Percentiles rank a stretch among this genome's conserved stretches.
Conservation (phyloP, 2,888 invertebrate species). For the Blera fallax region DNA sequence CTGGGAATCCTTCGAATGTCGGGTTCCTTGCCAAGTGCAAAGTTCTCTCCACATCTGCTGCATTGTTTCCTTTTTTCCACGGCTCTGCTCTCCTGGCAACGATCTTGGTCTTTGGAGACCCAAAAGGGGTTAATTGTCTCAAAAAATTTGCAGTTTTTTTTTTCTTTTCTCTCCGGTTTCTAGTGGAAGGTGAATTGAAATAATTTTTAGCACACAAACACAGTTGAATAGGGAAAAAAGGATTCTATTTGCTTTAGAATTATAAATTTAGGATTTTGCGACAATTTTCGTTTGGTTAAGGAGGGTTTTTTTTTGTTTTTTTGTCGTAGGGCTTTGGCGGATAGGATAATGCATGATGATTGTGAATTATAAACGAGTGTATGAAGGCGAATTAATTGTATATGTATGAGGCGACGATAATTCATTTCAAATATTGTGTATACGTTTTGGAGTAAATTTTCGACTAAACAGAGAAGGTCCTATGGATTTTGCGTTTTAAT, state of each 20-base stretch:
- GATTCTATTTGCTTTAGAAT: slow-evolving; percentile 71
- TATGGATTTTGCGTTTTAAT: slow-evolving; percentile 40
- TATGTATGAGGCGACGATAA: slow-evolving; percentile 35
- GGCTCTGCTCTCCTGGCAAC: slow-evolving; percentile 18
- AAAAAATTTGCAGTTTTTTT: slow-evolving; percentile 30
- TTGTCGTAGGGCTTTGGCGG: not conserved
- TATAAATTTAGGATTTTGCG: slow-evolving; percentile 73
- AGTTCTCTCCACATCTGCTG: slow-evolving; percentile 18
- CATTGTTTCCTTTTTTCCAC: slow-evolving; percentile 22
- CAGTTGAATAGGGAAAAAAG: slow-evolving; percentile 40
- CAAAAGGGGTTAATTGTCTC: slow-evolving; percentile 70
- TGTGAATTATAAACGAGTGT: slow-evolving; percentile 34
- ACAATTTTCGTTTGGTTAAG: slow-evolving; percentile 64
- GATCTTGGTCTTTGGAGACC: slow-evolving; percentile 54
- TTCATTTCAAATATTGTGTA: slow-evolving; percentile 5
- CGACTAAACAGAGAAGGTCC: not conserved
- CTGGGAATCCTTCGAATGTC: slow-evolving; percentile 69
- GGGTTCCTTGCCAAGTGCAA: slow-evolving; percentile 35
- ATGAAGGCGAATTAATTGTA: slow-evolving; percentile 27
- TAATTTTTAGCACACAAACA: slow-evolving; percentile 40
- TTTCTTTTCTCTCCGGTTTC: slow-evolving; percentile 1
- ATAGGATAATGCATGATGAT: slow-evolving; percentile 51
- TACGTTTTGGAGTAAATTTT: not conserved
- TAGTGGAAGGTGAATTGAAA: slow-evolving; percentile 65
- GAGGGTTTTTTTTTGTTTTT: slow-evolving; percentile 8